Conservation (phyloP, 2,888 invertebrate genomes). For the Ophion costatus region DNA sequence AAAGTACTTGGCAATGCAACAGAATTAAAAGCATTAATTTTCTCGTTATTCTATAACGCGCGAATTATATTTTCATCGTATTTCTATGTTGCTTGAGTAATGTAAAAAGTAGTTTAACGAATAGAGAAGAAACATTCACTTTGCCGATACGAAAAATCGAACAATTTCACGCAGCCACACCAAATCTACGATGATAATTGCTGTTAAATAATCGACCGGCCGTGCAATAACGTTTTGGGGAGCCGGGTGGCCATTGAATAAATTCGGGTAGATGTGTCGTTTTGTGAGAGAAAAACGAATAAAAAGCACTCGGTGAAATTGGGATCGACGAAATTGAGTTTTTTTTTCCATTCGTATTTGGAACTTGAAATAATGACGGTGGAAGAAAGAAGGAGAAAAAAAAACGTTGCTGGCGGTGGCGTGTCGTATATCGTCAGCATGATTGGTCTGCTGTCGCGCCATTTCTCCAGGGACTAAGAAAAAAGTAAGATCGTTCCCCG, state of each 20-base stretch:
- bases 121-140: no score
- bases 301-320: conserved; percentile 21
- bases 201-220: no score
- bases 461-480: conserved; percentile 42
- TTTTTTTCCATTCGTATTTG: not conserved
- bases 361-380: conserved; percentile 18
- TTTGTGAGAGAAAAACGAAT: not conserved
- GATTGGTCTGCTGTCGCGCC: conserved; percentile 26
- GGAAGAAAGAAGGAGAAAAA: conserved; percentile 1
- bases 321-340: conserved; percentile 16
- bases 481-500: conserved; percentile 27
- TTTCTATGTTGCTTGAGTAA: no score
- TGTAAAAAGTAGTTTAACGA: no score
- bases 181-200: no score
- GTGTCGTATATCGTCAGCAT: conserved; percentile 47
- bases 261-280: not conserved
- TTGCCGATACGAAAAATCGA: no score
- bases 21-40: no score
- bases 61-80: no score
- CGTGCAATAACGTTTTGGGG: no score
- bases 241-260: not conserved
- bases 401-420: not conserved
- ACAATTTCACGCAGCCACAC: no score
- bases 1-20: no score
- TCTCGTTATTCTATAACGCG: no score